Percentiles rank a stretch among this genome's conserved stretches.
These are phyloP conservation scores for Pyrgus malvae DNA, from an alignment of 2,888 invertebrate species.

Conservation along the genomic window DNA sequence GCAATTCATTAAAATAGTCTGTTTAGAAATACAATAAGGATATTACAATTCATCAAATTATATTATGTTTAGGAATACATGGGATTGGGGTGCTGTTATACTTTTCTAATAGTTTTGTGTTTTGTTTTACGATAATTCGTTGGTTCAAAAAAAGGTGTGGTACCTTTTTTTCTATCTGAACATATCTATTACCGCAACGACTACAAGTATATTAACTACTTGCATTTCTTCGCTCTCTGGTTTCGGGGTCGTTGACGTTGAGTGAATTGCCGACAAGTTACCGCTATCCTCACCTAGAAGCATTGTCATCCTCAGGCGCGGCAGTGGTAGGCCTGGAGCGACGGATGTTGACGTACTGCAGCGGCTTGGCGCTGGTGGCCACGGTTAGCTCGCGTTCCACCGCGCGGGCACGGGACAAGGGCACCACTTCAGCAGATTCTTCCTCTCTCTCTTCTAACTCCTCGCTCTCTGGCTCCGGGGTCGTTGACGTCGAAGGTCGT, in stretches of 20 bases:
- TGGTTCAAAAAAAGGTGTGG: too few species aligned
- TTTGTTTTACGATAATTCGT: too few species aligned
- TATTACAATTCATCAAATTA: too few species aligned
- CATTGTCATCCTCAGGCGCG: constrained; percentile 59
- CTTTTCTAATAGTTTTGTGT: too few species aligned
- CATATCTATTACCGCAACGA: too few species aligned
- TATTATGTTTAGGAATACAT: too few species aligned
- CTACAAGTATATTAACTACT: too few species aligned
- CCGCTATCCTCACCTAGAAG: constrained; percentile 51
- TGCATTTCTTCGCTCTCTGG: neutral
- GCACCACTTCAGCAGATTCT: constrained; percentile 46
- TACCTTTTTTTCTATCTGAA: too few species aligned
- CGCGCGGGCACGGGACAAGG: constrained; percentile 44
- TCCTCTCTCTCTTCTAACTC: constrained; percentile 40
- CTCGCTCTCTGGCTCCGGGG: constrained; percentile 42
- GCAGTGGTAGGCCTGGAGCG: constrained; percentile 81
- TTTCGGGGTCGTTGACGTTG: too few species aligned
- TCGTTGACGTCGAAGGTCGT: constrained; percentile 66
- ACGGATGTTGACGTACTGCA: constrained; percentile 88
- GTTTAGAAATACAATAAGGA: too few species aligned
- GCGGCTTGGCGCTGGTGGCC: constrained; percentile 61
- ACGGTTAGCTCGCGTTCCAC: constrained; percentile 45
- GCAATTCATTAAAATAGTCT: too few species aligned
- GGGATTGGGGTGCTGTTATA: too few species aligned
- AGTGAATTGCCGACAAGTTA: neutral